Evolutionary conservation across 2,113 vertebrate species (phyloP).

Genomic region (Cyphomyrus discorhynchus): DNA sequence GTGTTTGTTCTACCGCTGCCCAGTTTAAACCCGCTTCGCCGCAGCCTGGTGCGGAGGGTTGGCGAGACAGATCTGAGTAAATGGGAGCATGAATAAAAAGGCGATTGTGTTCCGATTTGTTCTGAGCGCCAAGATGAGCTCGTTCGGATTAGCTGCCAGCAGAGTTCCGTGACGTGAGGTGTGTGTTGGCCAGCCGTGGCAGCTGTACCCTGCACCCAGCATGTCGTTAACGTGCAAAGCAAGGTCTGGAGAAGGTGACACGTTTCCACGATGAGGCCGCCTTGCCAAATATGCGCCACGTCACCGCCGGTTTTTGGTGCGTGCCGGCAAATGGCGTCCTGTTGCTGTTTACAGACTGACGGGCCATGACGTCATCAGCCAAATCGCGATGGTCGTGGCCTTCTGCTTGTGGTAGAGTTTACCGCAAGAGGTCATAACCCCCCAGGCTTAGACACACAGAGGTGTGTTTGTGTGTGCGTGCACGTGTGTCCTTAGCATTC

Average conservation of each 20-base stretch:
- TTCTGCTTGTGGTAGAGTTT: background rate
- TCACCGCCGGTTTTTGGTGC: background rate
- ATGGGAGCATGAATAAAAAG: background rate
- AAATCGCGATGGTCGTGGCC: background rate
- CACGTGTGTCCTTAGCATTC: slow-evolving; percentile 3
- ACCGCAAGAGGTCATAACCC: background rate
- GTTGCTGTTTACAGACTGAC: background rate
- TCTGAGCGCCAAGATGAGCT: background rate
- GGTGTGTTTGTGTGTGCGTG: background rate
- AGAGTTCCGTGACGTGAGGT: background rate
- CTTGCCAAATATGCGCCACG: background rate
- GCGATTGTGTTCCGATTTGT: background rate
- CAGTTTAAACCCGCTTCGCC: background rate
- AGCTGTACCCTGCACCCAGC: background rate
- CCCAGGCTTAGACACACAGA: background rate
- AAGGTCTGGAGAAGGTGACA: background rate
- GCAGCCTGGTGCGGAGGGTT: background rate
- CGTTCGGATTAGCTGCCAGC: background rate
- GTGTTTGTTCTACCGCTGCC: background rate
- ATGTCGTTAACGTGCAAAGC: background rate
- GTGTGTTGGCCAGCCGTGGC: background rate
- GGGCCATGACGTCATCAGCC: background rate
- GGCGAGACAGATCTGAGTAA: background rate
- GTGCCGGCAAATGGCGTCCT: background rate
- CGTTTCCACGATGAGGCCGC: background rate